phyloP scores from a whole-genome alignment of 2,797 vertebrate genomes.

The Semaprochilodus insignis region DNA sequence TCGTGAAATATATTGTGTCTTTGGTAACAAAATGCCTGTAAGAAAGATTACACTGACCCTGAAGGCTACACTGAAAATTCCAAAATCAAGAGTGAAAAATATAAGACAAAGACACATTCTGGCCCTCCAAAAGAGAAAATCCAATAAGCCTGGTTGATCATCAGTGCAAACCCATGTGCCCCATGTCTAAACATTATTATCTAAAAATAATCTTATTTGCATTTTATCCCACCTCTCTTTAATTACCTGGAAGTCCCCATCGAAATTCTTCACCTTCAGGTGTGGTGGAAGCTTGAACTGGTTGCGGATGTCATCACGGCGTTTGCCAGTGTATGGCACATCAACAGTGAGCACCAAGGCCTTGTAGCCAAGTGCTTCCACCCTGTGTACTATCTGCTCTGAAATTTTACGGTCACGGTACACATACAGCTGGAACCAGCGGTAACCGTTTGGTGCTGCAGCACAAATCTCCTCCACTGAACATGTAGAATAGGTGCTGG shows the following conservation, averaged over 20 bases:
- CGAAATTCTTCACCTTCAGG: constrained; percentile 88
- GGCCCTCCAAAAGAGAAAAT: too few species aligned
- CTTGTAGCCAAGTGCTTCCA: constrained; percentile 87
- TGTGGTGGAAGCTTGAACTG: constrained; percentile 85
- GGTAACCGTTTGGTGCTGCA: constrained; percentile 82
- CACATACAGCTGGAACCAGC: constrained; percentile 95
- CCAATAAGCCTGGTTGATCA: too few species aligned
- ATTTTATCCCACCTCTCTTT: neutral
- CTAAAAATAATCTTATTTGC: too few species aligned
- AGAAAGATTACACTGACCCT: too few species aligned
- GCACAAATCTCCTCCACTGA: constrained; percentile 87
- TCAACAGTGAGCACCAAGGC: constrained; percentile 92
- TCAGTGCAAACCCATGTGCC: too few species aligned
- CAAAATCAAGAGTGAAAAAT: too few species aligned
- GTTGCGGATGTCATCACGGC: constrained; percentile 87
- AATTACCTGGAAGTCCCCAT: constrained; percentile 83
- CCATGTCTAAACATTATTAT: too few species aligned
- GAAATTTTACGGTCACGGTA: constrained; percentile 86
- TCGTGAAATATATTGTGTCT: too few species aligned
- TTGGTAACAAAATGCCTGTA: too few species aligned
- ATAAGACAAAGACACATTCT: too few species aligned
- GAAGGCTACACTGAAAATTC: too few species aligned
- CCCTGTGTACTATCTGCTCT: constrained; percentile 83
- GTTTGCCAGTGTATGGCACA: constrained; percentile 86
- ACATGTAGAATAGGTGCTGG: constrained; percentile 91